These are phyloP conservation scores for Peromyscus eremicus DNA, from an alignment of 2,797 vertebrate genomes.

Conservation along the genomic window DNA sequence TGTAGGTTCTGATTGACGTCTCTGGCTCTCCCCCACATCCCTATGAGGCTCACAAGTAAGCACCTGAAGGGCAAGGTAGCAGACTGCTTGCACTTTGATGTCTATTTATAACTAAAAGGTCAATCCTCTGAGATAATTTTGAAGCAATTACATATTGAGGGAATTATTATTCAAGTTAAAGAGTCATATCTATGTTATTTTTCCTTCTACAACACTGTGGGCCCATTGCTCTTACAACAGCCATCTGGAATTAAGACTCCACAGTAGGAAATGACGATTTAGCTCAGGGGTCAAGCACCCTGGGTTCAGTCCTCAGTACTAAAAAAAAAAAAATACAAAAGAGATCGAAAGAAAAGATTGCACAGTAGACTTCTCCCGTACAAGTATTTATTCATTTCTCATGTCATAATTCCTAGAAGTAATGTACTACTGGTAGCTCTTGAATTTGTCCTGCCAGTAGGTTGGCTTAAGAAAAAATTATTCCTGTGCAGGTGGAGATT, in stretches of 20 bases:
- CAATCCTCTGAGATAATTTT: constrained; percentile 82
- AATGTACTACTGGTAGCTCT: constrained; percentile 74
- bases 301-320: background rate
- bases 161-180: constrained; percentile 49
- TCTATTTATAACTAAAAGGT: constrained; percentile 78
- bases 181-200: constrained; percentile 75
- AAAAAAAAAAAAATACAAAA: background rate
- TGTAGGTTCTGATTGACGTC: constrained; percentile 81
- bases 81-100: constrained; percentile 78
- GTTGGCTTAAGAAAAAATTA: constrained; percentile 62
- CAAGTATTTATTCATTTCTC: constrained; percentile 50
- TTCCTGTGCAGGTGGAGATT: constrained; percentile 80
- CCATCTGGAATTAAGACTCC: constrained; percentile 83
- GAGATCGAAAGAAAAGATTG: background rate
- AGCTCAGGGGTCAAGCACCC: background rate
- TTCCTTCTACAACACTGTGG: constrained; percentile 82
- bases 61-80: constrained; percentile 69
- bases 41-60: constrained; percentile 79
- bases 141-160: constrained; percentile 15
- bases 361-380: constrained; percentile 64
- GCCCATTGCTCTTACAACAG: constrained; percentile 81
- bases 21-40: constrained; percentile 76
- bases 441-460: constrained; percentile 76
- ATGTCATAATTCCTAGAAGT: constrained; percentile 78
- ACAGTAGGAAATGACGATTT: background rate